Evolutionary conservation across 2,888 invertebrate genomes (phyloP), one percentile per base, ranked within the genome.

Genomic region (Heteropelma amictum): DNA sequence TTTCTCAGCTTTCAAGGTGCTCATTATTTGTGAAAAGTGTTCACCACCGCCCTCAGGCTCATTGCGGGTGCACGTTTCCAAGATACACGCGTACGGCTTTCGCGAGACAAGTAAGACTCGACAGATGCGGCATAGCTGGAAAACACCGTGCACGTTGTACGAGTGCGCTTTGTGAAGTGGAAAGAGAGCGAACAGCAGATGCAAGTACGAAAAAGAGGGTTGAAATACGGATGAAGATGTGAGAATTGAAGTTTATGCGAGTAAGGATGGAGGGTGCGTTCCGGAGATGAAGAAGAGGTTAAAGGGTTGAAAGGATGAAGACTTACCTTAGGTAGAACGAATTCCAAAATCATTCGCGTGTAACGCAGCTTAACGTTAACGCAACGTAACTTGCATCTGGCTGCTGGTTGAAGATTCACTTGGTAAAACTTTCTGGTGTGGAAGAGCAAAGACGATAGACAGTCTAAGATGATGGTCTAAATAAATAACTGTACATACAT

Each of bases 1-100:
- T 73, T 76, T 78, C 56, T 79, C 77, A 12, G 35, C 79, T 79
- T 82, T 80, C 79, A 76, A 78, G 78, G 74, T 78, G 77, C 82
- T 85, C 84, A 82, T 85, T 86, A 85, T 85, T 85, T 83, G 80
- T 82, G 80, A 58, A 68, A 58, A 23, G 38, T 49, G 49, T 60
- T 65, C 75, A 67, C 42, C 42, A 45, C 49, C 28, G 61, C 53
- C 42, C 51, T 35, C 12, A 26, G 35, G 51, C 45, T 58, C 67
- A 58, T 47, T 53, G 40, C 33, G 7, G 4, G n/a, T 35, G 47
- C 40, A 40, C 53, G 49, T 30, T 56, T 26, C 33, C 49, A 23
- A 45, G 67, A 14, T 58, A 28, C 58, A 58, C 14, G 30, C 19
- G 58, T 23, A 49, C 38, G 14, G 38, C 14, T 38, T 38, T 38